Base-by-base conservation (phyloP, 2,113 vertebrate genomes). In the Antechinus stuartii region DNA sequence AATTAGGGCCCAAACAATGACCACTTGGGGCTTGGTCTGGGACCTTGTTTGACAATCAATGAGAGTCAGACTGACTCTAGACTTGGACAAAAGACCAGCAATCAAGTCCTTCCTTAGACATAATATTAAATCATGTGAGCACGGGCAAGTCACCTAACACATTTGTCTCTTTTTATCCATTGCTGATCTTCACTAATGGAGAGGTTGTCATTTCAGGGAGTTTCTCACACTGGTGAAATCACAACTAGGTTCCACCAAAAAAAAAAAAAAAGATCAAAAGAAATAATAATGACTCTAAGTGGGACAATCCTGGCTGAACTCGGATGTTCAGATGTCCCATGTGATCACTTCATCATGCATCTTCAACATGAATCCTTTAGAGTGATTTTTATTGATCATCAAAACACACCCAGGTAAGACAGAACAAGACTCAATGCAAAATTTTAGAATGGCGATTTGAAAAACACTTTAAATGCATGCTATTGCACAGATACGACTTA, bases 381-480 rank as follows among this genome's bases (percentile, higher is more conserved):
- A 97, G 96, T 57, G 55, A 89, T 95, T 97, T 84, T 96, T 97
- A 94, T 93, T 90, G 93, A 92, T 94, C 95, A 94, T 84, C 54
- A 91, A 95, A 94, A 61, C 84, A 30, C 2, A 8, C 61, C 91
- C 94, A 68, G 27, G 55, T 5, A 47, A 90, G 97, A 68, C 89
- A 84, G 68, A 54, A 91, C 9, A 90, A 84, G 96, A 92, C 54
- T 16, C 91, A 42, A 90, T 8, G 90, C 0, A 27, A 91, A 97
- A 91, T 89, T 95, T 92, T 91, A 76, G 47, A 91, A 95, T 1
- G 42, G 35, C 91, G 25, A 97, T 52, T 90, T 61, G 55, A 8
- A 93, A 97, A 97, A 92, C 61, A 91, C 30, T 96, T 92, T 90
- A 96, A 96, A 91, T 96, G 14, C 0, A n/a, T 68, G 4, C 3